Conservation (phyloP, 2,797 vertebrate genomes). For the Labeo calbasu region DNA sequence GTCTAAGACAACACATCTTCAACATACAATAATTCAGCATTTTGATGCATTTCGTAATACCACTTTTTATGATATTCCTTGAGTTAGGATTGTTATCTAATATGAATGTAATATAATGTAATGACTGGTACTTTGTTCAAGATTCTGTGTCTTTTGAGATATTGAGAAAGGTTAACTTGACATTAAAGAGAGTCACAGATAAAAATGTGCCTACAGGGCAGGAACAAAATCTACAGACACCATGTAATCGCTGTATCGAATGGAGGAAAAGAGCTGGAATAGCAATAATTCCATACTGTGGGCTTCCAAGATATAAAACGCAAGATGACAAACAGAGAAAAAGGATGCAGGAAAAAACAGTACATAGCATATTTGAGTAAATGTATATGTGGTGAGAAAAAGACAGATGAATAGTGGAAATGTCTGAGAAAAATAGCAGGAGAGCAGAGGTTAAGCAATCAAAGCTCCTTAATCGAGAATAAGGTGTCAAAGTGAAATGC, state of each 20-base stretch:
- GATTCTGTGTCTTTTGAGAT: neutral
- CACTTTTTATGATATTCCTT: neutral
- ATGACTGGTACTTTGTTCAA: neutral
- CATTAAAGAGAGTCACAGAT: neutral
- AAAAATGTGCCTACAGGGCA: constrained; percentile 24
- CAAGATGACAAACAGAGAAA: constrained; percentile 10
- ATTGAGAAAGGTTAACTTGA: constrained; percentile 2
- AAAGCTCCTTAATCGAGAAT: constrained; percentile 38
- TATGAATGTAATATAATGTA: neutral
- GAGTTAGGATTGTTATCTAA: constrained; percentile 1
- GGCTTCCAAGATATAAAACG: neutral
- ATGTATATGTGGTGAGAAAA: neutral
- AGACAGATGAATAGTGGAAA: neutral
- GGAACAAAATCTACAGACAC: constrained; percentile 33
- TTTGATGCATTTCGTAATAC: neutral
- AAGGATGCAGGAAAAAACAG: constrained; percentile 27
- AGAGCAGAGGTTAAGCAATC: constrained; percentile 52
- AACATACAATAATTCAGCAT: neutral
- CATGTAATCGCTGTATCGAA: constrained; percentile 20
- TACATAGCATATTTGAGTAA: constrained; percentile 9
- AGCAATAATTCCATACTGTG: constrained; percentile 31
- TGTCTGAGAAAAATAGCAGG: neutral
- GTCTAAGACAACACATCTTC: neutral
- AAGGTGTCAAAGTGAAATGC: constrained; percentile 53
- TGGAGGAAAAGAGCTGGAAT: constrained; percentile 18